A percentile compares a stretch with the other conserved stretches of the same genome.
phyloP scores from a whole-genome alignment of 2,113 vertebrate species.

The Paracanthobrama guichenoti region DNA sequence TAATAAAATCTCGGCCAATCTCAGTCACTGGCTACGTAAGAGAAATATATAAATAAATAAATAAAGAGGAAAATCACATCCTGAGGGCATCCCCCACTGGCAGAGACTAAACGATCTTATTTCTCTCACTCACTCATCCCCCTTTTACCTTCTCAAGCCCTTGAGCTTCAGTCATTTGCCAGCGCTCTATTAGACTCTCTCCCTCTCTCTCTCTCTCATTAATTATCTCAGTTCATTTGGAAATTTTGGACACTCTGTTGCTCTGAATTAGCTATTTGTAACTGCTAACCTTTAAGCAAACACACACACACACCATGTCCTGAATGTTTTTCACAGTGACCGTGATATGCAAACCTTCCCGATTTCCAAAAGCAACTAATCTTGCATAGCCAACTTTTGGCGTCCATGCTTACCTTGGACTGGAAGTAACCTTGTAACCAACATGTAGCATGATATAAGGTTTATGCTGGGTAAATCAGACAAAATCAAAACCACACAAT shows the following conservation, averaged over 20 bases:
- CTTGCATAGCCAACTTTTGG: neutral
- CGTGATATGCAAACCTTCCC: neutral
- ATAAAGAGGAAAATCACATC: constrained; percentile 71
- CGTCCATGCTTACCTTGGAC: neutral
- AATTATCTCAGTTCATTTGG: neutral
- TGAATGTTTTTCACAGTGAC: neutral
- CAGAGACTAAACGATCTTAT: constrained; percentile 44
- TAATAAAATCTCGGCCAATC: constrained; percentile 61
- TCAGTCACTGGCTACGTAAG: constrained; percentile 57
- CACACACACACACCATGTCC: neutral
- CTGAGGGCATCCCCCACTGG: constrained; percentile 72
- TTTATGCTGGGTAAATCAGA: neutral
- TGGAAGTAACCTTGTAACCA: neutral
- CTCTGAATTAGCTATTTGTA: constrained; percentile 66
- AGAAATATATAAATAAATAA: constrained; percentile 69
- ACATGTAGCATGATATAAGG: neutral
- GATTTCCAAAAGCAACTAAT: constrained; percentile 24
- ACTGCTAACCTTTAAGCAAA: constrained; percentile 71
- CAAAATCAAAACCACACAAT: neutral
- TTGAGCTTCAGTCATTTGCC: neutral
- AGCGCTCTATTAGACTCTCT: constrained; percentile 56
- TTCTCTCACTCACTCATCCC: constrained; percentile 51
- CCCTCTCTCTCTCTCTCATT: constrained; percentile 63
- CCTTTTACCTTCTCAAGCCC: constrained; percentile 61
- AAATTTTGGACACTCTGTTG: constrained; percentile 71